These are phyloP conservation scores for Pempheris klunzingeri DNA, from an alignment of 2,797 vertebrate genomes.

Conservation along the genomic window DNA sequence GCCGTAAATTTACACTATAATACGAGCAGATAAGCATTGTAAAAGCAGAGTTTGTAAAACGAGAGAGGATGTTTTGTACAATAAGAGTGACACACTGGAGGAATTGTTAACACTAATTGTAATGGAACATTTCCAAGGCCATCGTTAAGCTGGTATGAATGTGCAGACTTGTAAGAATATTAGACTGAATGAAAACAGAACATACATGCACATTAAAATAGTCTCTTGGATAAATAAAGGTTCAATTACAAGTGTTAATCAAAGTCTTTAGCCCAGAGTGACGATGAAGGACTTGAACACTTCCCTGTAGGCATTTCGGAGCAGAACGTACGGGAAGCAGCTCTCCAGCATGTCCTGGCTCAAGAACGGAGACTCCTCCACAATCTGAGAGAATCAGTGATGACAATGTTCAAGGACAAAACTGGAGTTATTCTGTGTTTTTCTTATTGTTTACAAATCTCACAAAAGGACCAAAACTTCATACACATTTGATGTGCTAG, in stretches of 20 bases:
- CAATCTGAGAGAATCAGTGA: constrained; percentile 82
- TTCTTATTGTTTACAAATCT: background rate
- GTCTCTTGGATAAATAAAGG: constrained; percentile 5
- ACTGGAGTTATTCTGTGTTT: background rate
- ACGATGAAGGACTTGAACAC: constrained; percentile 85
- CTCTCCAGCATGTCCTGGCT: constrained; percentile 94
- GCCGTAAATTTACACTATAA: background rate
- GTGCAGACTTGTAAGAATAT: background rate
- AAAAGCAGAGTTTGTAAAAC: background rate
- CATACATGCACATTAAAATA: constrained; percentile 5
- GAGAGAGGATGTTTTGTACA: background rate
- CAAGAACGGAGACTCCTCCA: constrained; percentile 93
- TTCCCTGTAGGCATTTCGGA: constrained; percentile 94
- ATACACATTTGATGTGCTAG: background rate
- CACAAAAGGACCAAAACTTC: background rate
- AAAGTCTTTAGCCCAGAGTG: constrained; percentile 76
- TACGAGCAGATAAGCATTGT: background rate
- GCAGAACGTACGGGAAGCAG: constrained; percentile 94
- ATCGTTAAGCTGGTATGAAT: background rate
- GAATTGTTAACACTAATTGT: background rate
- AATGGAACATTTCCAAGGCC: background rate
- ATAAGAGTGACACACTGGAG: constrained; percentile 12
- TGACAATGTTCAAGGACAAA: background rate
- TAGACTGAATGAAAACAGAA: constrained; percentile 9
- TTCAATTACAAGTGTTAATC: constrained; percentile 4